Evolutionary conservation across 2,113 vertebrate genomes (phyloP), one percentile per base, ranked within the genome.

Genomic region (Haemorhous mexicanus): DNA sequence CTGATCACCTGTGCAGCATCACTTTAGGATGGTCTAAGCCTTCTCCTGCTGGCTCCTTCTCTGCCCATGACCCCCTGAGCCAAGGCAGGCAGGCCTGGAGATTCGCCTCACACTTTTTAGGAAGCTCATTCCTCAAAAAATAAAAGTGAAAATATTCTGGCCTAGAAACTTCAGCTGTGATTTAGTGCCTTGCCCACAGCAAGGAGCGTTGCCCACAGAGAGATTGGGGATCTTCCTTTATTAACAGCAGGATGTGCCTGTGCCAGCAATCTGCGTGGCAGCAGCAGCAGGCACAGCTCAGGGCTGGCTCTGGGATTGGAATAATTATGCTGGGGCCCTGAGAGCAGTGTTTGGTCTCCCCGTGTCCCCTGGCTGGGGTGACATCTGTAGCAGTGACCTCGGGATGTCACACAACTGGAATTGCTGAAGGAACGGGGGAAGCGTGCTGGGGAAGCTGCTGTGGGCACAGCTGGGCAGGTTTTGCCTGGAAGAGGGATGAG

Each of bases 91-190:
- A 69, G 24, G 24, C 39, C 66, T 49, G 26, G 27, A 93, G 85
- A 68, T 53, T 20, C 6, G 0, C 47, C 66, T 93, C 49, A 23
- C 6, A 2, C 21, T n/a, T 93, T 78, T 91, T 1, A 43, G 59
- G 62, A 84, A 84, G 32, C 69, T 93, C 52, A 83, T 88, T 83
- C n/a, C 58, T 88, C 46, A 83, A 72, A 82, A 93, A 62, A 33
- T 5, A n/a, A 35, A 70, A 82, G n/a, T 27, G 33, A 35, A 89
- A 89, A 47, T 39, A 53, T 56, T 93, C 67, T 92, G 90, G 66
- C 92, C 95, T 95, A 94, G 90, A 96, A 96, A 95, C 88, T 91
- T 95, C 92, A 93, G 46, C 56, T 68, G 46, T 95, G 92, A 94
- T 96, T 93, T 90, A 96, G 82, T 68, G 23, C 79, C 75, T 85